Evolutionary conservation across 2,888 invertebrate species (phyloP).

Genomic region (Oxytorus armatus): DNA sequence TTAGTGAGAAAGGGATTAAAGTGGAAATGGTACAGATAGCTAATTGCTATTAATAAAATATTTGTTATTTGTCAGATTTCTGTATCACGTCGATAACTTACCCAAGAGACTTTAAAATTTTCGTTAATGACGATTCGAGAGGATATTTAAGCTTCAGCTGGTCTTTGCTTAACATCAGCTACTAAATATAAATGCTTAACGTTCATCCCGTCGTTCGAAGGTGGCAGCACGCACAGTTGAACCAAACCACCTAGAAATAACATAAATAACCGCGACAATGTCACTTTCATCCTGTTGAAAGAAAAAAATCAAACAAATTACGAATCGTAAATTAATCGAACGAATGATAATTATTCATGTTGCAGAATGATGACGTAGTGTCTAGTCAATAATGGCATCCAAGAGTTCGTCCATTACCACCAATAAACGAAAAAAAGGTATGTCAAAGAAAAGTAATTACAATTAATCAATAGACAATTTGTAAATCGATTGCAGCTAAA

Average conservation of each 20-base stretch:
- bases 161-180: slow-evolving; percentile 46
- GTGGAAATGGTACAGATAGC: neutral
- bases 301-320: slow-evolving; percentile 7
- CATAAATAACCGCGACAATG: neutral
- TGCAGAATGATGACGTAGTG: slow-evolving; percentile 79
- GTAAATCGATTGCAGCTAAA: neutral
- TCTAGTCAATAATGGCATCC: slow-evolving; percentile 76
- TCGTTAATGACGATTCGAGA: slow-evolving; percentile 30
- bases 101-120: slow-evolving; percentile 64
- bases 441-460: neutral
- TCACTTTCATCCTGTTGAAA: slow-evolving; percentile 5
- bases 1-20: neutral
- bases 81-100: slow-evolving; percentile 75
- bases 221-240: slow-evolving; percentile 66
- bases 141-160: slow-evolving; percentile 22
- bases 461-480: neutral
- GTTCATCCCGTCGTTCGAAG: slow-evolving; percentile 58
- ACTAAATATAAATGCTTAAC: slow-evolving; percentile 61
- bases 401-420: slow-evolving; percentile 74
- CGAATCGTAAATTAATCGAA: slow-evolving; percentile 18
- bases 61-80: slow-evolving; percentile 45
- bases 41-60: slow-evolving; percentile 34
- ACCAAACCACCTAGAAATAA: neutral
- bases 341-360: slow-evolving; percentile 53
- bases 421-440: slow-evolving; percentile 79